A percentile compares a stretch with the other conserved stretches of the same genome.
These are phyloP conservation scores for Pelmatolapia mariae DNA, from an alignment of 2,113 vertebrate genomes.

Conservation along the genomic window DNA sequence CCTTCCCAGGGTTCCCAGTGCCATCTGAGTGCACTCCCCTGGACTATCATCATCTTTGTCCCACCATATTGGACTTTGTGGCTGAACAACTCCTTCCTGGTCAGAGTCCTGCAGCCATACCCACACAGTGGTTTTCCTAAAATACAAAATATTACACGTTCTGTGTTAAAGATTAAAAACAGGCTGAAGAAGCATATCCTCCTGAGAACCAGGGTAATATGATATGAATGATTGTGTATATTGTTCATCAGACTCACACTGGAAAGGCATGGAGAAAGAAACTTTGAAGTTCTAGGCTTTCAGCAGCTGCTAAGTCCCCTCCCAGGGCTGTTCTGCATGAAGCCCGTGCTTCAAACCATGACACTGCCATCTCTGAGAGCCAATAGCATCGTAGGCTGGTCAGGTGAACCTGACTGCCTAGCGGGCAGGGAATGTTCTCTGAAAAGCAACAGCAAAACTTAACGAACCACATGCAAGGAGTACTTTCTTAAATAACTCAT, in stretches of 20 bases:
- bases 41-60: background rate
- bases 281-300: slow-evolving; percentile 40
- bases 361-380: slow-evolving; percentile 49
- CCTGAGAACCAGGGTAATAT: background rate
- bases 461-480: background rate
- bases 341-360: slow-evolving; percentile 50
- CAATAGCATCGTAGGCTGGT: slow-evolving; percentile 66
- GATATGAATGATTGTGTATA: background rate
- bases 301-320: slow-evolving; percentile 58
- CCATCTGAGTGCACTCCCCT: slow-evolving; percentile 57
- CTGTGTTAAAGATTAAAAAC: background rate
- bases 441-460: background rate
- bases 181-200: background rate
- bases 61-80: background rate
- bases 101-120: slow-evolving; percentile 49
- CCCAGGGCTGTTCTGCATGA: slow-evolving; percentile 37
- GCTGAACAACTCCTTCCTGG: background rate
- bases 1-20: slow-evolving; percentile 25
- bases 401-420: slow-evolving; percentile 52
- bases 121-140: slow-evolving; percentile 49
- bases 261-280: slow-evolving; percentile 64
- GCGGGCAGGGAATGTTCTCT: slow-evolving; percentile 61
- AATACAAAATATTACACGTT: background rate
- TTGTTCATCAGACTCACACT: slow-evolving; percentile 30
- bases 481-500: background rate